These are phyloP conservation scores for Diloba caeruleocephala DNA, from an alignment of 2,888 invertebrate species.

Conservation along the genomic window DNA sequence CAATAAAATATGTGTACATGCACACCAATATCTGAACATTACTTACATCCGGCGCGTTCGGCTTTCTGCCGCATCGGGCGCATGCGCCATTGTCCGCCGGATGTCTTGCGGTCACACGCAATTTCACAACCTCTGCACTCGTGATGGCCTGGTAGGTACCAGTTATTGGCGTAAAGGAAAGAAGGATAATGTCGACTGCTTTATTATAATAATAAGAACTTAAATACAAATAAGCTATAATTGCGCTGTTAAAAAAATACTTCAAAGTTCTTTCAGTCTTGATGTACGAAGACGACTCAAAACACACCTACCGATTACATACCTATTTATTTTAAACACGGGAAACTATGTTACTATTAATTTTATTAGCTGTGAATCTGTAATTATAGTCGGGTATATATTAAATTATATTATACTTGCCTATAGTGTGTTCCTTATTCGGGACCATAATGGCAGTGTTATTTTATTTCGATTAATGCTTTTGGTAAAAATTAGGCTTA, in stretches of 20 bases:
- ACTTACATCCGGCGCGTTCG: slow-evolving; percentile 80
- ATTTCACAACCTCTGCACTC: slow-evolving; percentile 84
- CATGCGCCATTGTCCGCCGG: slow-evolving; percentile 83
- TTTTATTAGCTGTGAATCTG: slow-evolving; percentile 51
- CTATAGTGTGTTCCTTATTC: slow-evolving; percentile 28
- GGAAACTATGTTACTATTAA: slow-evolving; percentile 55
- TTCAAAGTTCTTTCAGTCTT: slow-evolving; percentile 41
- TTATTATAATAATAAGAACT: slow-evolving; percentile 1
- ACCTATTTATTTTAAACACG: slow-evolving; percentile 49
- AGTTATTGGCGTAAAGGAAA: slow-evolving; percentile 51
- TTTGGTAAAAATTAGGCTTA: slow-evolving; percentile 19
- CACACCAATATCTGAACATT: slow-evolving; percentile 79
- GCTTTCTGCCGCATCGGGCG: slow-evolving; percentile 70
- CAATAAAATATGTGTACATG: slow-evolving; percentile 69
- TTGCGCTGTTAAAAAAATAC: slow-evolving; percentile 16
- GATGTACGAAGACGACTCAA: slow-evolving; percentile 51
- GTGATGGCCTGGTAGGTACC: slow-evolving; percentile 72
- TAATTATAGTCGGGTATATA: slow-evolving; percentile 52
- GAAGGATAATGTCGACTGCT: slow-evolving; percentile 31
- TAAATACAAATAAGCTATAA: slow-evolving; percentile 5
- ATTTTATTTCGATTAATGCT: slow-evolving; percentile 40
- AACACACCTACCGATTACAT: slow-evolving; percentile 52
- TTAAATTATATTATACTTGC: slow-evolving; percentile 18
- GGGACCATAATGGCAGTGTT: slow-evolving; percentile 38
- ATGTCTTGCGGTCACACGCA: slow-evolving; percentile 88